These are phyloP conservation scores for Apis florea DNA, from an alignment of 1,140 invertebrate species.

Conservation along the genomic window DNA sequence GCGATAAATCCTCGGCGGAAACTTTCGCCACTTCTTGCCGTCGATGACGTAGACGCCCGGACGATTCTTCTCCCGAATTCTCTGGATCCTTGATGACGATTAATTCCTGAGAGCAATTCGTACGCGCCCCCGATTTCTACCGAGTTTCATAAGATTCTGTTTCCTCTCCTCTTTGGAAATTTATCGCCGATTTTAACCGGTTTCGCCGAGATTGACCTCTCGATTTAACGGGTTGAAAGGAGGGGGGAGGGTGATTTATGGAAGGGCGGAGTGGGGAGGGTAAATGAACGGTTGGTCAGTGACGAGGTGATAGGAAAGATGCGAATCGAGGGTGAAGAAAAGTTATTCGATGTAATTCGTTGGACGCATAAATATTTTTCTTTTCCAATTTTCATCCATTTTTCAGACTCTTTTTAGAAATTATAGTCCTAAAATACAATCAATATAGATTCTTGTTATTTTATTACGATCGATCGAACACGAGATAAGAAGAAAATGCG, in stretches of 20 bases:
- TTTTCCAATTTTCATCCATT: too few relatives aligned
- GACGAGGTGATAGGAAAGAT: background rate
- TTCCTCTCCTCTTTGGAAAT: background rate
- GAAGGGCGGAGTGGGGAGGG: background rate
- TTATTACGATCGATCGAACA: too few relatives aligned
- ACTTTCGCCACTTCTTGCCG: slow-evolving; percentile 13
- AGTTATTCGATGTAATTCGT: too few relatives aligned
- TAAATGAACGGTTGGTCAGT: background rate
- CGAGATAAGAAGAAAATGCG: too few relatives aligned
- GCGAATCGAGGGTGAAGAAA: too few relatives aligned
- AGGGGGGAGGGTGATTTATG: background rate
- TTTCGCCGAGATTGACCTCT: background rate
- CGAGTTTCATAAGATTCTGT: background rate
- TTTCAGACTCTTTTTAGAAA: too few relatives aligned
- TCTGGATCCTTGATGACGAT: slow-evolving; percentile 2
- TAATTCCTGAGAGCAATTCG: slow-evolving; percentile 15
- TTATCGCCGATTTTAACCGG: background rate
- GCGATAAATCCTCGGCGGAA: slow-evolving; percentile 47
- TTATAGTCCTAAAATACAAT: too few relatives aligned
- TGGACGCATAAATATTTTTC: too few relatives aligned
- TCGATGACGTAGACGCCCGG: slow-evolving; percentile 7
- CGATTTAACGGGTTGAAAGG: background rate
- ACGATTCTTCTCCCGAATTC: background rate
- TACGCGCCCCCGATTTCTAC: too few relatives aligned
- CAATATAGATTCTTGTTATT: too few relatives aligned